A percentile compares a stretch with the other conserved stretches of the same genome.
phyloP scores from a whole-genome alignment of 2,888 invertebrate species.

The Hedychridium roseum region DNA sequence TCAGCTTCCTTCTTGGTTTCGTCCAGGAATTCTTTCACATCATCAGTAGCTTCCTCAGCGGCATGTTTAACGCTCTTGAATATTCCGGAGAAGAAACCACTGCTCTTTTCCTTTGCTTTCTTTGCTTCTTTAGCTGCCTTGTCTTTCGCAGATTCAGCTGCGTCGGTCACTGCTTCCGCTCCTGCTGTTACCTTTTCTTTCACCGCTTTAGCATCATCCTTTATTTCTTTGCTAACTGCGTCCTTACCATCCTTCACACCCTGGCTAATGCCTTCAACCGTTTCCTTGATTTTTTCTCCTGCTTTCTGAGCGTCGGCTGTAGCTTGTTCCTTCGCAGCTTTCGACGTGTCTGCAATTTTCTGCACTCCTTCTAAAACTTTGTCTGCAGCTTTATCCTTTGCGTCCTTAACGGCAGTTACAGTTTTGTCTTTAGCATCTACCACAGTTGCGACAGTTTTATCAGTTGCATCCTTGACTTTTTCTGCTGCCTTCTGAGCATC shows the following conservation, averaged over 20 bases:
- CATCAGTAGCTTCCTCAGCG: constrained; percentile 22
- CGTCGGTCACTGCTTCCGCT: constrained; percentile 11
- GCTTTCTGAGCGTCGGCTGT: constrained; percentile 29
- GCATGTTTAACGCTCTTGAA: constrained; percentile 24
- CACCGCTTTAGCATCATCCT: constrained; percentile 6
- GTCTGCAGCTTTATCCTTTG: too few relatives aligned
- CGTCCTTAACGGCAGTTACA: too few relatives aligned
- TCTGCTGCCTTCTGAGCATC: constrained; percentile 30
- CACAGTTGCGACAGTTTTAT: too few relatives aligned
- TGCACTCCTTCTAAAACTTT: constrained; percentile 10
- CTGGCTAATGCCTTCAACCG: constrained; percentile 17
- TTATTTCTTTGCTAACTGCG: constrained; percentile 10
- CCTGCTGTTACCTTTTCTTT: constrained; percentile 21
- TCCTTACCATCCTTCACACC: too few relatives aligned
- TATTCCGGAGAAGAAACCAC: constrained; percentile 19
- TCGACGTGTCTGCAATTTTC: constrained; percentile 39
- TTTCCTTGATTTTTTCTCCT: constrained; percentile 16
- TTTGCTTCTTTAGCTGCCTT: constrained; percentile 21
- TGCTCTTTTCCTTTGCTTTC: constrained; percentile 50
- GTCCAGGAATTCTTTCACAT: constrained; percentile 52
- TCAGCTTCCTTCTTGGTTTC: constrained; percentile 12
- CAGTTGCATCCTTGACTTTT: constrained; percentile 34
- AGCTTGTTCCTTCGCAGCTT: constrained; percentile 21
- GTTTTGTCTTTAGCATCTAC: too few relatives aligned
- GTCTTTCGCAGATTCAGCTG: constrained; percentile 17